These are phyloP conservation scores for Manis pentadactyla DNA, from an alignment of 2,797 vertebrate species.

Conservation along the genomic window DNA sequence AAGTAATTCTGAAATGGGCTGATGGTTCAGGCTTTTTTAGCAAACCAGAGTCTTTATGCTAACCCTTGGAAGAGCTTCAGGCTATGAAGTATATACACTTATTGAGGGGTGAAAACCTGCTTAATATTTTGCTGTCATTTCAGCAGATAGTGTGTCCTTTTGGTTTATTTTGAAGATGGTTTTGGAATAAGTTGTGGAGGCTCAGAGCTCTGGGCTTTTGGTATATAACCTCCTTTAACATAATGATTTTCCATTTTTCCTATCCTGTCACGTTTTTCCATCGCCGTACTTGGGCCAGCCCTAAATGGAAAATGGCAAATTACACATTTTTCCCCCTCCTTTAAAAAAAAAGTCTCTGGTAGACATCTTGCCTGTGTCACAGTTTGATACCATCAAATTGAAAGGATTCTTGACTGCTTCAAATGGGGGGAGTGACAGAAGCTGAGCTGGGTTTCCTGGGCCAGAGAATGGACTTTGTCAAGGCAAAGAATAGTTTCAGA, in stretches of 20 bases:
- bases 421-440: constrained; percentile 44
- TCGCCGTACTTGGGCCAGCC: constrained; percentile 7
- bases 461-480: constrained; percentile 70
- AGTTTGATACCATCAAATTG: constrained; percentile 68
- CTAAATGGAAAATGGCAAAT: constrained; percentile 40
- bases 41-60: not conserved
- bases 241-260: constrained; percentile 12
- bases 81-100: not conserved
- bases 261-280: constrained; percentile 18
- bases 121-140: not conserved
- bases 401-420: constrained; percentile 65
- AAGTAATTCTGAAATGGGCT: constrained; percentile 16
- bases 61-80: not conserved
- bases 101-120: constrained; percentile 13
- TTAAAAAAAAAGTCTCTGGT: constrained; percentile 39
- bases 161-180: not conserved
- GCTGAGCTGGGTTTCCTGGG: constrained; percentile 54
- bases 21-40: constrained; percentile 7
- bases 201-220: not conserved
- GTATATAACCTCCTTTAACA: not conserved
- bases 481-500: constrained; percentile 69
- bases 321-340: not conserved
- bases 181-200: constrained; percentile 30
- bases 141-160: not conserved
- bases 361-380: constrained; percentile 69